Evolutionary conservation across 2,888 invertebrate species (phyloP), one percentile per base, ranked within the genome.

Genomic region (Teleiodes luculella): DNA sequence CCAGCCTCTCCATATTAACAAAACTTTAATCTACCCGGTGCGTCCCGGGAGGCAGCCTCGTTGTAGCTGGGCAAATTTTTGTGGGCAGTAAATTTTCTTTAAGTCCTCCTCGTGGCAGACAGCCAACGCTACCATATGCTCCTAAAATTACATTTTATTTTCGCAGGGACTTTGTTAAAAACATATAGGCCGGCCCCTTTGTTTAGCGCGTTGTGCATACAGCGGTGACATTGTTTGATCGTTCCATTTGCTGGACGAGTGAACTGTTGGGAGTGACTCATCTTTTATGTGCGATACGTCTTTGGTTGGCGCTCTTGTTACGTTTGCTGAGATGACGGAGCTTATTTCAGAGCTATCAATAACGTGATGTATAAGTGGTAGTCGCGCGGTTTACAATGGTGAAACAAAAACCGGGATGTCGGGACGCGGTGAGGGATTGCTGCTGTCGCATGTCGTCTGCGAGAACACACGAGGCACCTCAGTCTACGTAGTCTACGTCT

Each of bases 11-110:
- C 74, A 76, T 76, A 80, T 80, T 80, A 82, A 76, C 79, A 72
- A 82, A 84, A 84, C 79, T 82, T 82, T 80, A 80, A 82, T 81
- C 70, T 76, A 72, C 70, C 74, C 70, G 65, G 69, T 57, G 62
- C 59, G 65, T 72, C 76, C 76, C 78, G 51, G 56, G 69, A 77
- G 70, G 58, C 56, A 52, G 64, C 59, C 57, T 60, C 60, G 65
- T 63, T 68, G 64, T 67, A 67, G 68, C 64, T 62, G 68, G 62
- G 66, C 74, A 63, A 76, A 75, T 80, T 82, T 83, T 85, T 85
- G 80, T 76, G 70, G 74, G 70, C 74, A 72, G 75, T 84, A 84
- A 82, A 86, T 84, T 83, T 81, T 77, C 78, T 79, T 76, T 80
- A 80, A 80, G 74, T 74, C 77, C 64, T 67, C 69, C 74, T 51